Evolutionary conservation across 2,888 invertebrate species (phyloP).

Genomic region (Drosophila borealis): DNA sequence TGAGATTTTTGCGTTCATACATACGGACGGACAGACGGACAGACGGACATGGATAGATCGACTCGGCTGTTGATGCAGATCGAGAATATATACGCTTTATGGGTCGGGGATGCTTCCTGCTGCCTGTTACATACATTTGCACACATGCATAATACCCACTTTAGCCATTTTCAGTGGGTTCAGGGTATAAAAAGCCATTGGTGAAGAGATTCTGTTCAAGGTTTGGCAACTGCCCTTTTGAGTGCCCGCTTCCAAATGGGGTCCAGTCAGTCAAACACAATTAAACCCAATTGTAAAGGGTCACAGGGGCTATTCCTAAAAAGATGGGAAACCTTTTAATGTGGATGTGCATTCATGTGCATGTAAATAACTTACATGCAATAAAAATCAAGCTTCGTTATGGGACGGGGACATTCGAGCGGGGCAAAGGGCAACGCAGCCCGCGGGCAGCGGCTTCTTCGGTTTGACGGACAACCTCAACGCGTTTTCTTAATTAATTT

Average conservation of each 20-base stretch:
- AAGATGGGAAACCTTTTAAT: conserved; percentile 22
- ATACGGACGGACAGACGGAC: no score
- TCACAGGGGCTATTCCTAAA: conserved; percentile 19
- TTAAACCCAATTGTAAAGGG: conserved; percentile 49
- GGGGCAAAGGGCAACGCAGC: conserved; percentile 14
- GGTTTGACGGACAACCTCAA: conserved; percentile 62
- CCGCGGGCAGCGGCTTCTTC: conserved; percentile 35
- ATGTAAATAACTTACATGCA: conserved; percentile 61
- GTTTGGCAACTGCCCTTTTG: no score
- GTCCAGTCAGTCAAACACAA: conserved; percentile 25
- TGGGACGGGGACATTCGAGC: conserved; percentile 27
- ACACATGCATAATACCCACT: no score
- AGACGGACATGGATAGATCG: no score
- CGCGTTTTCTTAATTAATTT: conserved; percentile 71
- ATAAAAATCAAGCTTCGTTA: conserved; percentile 64
- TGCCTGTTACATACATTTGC: no score
- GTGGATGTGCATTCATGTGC: conserved; percentile 41
- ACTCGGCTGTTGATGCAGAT: no score
- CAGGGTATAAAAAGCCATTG: no score
- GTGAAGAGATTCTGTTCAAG: no score
- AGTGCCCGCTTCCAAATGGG: neutral
- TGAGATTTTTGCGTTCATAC: no score
- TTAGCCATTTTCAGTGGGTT: no score
- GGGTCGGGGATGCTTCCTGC: no score
- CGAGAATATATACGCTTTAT: no score